A percentile compares a stretch with the other conserved stretches of the same genome.
Evolutionary conservation across 1,140 invertebrate species (phyloP).

Genomic region (Hypothenemus hampei): DNA sequence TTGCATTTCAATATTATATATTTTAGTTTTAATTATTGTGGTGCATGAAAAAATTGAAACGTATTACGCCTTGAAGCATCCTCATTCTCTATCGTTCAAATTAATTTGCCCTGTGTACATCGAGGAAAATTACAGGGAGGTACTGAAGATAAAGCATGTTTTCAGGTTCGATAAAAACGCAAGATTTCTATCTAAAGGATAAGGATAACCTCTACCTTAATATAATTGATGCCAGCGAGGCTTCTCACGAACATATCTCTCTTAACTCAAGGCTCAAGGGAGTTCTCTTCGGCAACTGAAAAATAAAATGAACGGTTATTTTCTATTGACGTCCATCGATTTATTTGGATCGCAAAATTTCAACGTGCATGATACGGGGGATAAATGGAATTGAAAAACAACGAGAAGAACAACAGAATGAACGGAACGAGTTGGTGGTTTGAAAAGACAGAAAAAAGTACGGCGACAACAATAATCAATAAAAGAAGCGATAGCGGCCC

Average conservation of each 20-base stretch:
- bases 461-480: constrained; percentile 10
- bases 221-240: constrained; percentile 19
- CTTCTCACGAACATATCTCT: constrained; percentile 20
- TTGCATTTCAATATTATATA: constrained; percentile 23
- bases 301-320: constrained; percentile 7
- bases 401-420: too few species aligned
- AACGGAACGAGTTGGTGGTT: too few species aligned
- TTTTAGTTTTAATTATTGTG: not conserved
- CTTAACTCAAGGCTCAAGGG: constrained; percentile 1
- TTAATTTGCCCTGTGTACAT: constrained; percentile 13
- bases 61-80: too few species aligned
- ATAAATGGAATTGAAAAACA: too few species aligned
- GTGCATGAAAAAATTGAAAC: too few species aligned
- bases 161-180: constrained; percentile 11
- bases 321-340: constrained; percentile 7
- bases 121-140: constrained; percentile 18
- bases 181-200: constrained; percentile 25
- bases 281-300: constrained; percentile 2
- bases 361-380: too few species aligned
- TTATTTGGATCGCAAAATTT: not conserved
- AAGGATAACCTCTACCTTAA: constrained; percentile 21
- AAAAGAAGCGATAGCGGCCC: constrained; percentile 6
- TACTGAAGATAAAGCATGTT: constrained; percentile 11
- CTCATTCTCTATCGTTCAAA: constrained; percentile 9
- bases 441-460: not conserved